Percentiles rank a stretch among this genome's conserved stretches.
Conservation (phyloP, 2,888 invertebrate genomes). For the Eupelmus urozonus region DNA sequence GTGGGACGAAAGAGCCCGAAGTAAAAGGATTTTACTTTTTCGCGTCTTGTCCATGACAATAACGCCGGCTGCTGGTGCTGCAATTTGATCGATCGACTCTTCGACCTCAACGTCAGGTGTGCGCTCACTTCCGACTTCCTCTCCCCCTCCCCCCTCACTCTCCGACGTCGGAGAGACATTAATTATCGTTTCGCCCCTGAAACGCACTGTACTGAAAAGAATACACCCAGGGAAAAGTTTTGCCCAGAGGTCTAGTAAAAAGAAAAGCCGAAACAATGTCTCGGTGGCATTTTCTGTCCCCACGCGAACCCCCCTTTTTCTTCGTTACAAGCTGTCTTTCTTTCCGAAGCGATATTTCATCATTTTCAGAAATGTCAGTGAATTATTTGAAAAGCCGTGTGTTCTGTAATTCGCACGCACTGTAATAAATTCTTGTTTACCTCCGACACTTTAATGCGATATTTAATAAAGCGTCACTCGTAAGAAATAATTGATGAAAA, state of each 20-base stretch:
- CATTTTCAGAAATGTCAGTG: constrained; percentile 32
- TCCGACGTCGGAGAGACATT: constrained; percentile 45
- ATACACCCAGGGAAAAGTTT: constrained; percentile 48
- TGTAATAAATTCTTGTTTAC: constrained; percentile 6
- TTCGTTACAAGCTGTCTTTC: constrained; percentile 36
- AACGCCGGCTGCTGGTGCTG: constrained; percentile 12
- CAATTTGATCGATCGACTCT: constrained; percentile 54
- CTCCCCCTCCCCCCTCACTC: neutral
- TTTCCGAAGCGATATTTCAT: constrained; percentile 41
- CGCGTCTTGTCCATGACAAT: constrained; percentile 46
- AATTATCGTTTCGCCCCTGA: constrained; percentile 51
- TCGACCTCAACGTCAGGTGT: constrained; percentile 54
- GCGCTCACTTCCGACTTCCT: constrained; percentile 42
- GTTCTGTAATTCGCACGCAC: neutral
- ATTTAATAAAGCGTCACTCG: neutral
- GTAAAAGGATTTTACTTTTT: constrained; percentile 50
- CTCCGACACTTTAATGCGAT: neutral
- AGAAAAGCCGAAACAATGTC: constrained; percentile 37
- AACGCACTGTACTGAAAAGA: constrained; percentile 44
- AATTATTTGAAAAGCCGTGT: constrained; percentile 28
- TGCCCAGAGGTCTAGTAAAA: neutral
- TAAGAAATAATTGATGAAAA: neutral
- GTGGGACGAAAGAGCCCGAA: neutral
- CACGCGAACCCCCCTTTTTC: neutral
- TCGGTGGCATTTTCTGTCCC: constrained; percentile 7